Percentiles rank a stretch among this genome's conserved stretches.
These are phyloP conservation scores for Drosophila setosimentum DNA, from an alignment of 2,888 invertebrate species.

Conservation along the genomic window DNA sequence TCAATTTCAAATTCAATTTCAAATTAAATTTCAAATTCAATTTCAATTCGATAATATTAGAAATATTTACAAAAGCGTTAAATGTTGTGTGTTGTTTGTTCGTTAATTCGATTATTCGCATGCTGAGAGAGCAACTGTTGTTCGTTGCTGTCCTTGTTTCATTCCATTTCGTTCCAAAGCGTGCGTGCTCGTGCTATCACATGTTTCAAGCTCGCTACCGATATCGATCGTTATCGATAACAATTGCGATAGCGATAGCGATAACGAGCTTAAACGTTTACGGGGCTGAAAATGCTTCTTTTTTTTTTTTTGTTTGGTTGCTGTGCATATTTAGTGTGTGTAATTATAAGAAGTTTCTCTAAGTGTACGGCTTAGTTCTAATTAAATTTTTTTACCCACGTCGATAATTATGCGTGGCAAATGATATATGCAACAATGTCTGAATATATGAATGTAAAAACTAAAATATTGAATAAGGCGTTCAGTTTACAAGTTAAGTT, in stretches of 20 bases:
- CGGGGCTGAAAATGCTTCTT: constrained; percentile 50
- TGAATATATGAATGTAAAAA: not conserved
- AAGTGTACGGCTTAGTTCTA: constrained; percentile 12
- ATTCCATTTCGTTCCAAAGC: constrained; percentile 64
- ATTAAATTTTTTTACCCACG: not conserved
- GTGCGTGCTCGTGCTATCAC: constrained; percentile 52
- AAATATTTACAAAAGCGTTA: constrained; percentile 57
- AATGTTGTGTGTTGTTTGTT: constrained; percentile 17
- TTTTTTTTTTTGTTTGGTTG: too few relatives aligned
- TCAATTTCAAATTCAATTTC: not conserved
- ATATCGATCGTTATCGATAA: constrained; percentile 14
- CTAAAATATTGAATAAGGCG: not conserved
- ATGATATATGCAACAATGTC: constrained; percentile 8
- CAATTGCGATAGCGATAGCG: not conserved
- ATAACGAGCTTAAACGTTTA: constrained; percentile 21
- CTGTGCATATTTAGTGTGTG: constrained; percentile 35
- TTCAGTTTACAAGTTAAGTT: constrained; percentile 4
- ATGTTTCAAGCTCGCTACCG: constrained; percentile 31
- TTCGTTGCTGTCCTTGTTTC: constrained; percentile 34
- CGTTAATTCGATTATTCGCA: constrained; percentile 45
- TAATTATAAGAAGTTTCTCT: constrained; percentile 8
- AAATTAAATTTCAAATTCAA: constrained; percentile 1
- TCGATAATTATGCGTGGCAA: not conserved
- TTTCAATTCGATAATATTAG: constrained; percentile 2
- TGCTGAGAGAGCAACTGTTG: constrained; percentile 43